Evolutionary conservation across 2,797 vertebrate genomes (phyloP).

Genomic region (Sebastolobus altivelis): DNA sequence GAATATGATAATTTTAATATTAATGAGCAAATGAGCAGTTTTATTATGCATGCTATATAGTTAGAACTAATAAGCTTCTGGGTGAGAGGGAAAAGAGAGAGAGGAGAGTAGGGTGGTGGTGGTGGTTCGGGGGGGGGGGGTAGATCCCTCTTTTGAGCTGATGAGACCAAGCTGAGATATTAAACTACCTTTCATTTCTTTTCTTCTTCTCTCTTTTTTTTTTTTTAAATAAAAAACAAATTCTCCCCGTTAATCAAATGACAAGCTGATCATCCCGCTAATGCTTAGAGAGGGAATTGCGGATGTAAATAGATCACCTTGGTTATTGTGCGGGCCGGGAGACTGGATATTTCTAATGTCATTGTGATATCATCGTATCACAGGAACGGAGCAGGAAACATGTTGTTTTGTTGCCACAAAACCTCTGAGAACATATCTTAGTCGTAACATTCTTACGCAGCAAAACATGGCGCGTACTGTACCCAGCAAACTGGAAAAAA

Average conservation of each 20-base stretch:
- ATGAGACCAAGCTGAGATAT: constrained; percentile 99
- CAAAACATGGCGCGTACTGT: constrained; percentile 51
- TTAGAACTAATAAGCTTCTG: constrained; percentile 99
- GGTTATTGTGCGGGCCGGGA: constrained; percentile 67
- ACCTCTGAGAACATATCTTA: constrained; percentile 35
- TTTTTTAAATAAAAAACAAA: constrained; percentile 79
- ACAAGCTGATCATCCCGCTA: constrained; percentile 90
- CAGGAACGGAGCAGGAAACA: constrained; percentile 45
- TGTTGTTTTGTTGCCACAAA: constrained; percentile 38
- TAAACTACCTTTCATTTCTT: constrained; percentile 99
- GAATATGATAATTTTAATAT: constrained; percentile 99
- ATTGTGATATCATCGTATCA: constrained; percentile 44
- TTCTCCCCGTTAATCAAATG: constrained; percentile 97
- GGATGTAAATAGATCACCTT: constrained; percentile 92
- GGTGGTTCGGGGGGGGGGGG: constrained; percentile 42
- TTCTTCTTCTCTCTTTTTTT: constrained; percentile 70
- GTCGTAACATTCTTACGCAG: constrained; percentile 71
- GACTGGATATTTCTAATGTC: constrained; percentile 61
- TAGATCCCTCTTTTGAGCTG: constrained; percentile 94
- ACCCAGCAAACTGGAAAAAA: constrained; percentile 72
- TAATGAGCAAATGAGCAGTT: constrained; percentile 99
- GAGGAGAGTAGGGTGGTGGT: constrained; percentile 39
- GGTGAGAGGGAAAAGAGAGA: constrained; percentile 71
- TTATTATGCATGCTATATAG: constrained; percentile 99
- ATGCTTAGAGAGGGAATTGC: constrained; percentile 93